Base-by-base conservation (phyloP, 1,140 invertebrate species). In the Melitaea cinxia region DNA sequence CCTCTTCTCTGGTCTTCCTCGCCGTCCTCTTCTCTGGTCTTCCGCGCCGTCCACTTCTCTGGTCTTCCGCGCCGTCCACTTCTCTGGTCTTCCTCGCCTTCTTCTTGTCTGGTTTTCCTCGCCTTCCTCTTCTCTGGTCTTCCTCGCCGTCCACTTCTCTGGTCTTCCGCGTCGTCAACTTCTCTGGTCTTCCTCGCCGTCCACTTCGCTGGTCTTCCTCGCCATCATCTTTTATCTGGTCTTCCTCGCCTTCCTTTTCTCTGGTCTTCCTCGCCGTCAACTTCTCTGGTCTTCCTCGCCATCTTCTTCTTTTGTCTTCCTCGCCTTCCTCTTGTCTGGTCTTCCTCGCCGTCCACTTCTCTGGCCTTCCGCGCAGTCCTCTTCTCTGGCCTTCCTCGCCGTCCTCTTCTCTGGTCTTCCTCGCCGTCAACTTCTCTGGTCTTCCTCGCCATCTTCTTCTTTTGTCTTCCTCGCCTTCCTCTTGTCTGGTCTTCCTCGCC, bases 121-220 rank as follows among this genome's bases (percentile, higher is more conserved):
- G 24, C 24, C 24, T 26, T 26, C 24, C 24, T 2, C 6, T 6
- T 14, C 14, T n/a, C 4, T 37, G n/a, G 28, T 53, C 57, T 57
- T 64, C 17, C 23, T 55, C 28, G 17, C 12, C 15, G 6, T 33
- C 45, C 68, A 65, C 49, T n/a, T n/a, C n/a, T n/a, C n/a, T n/a
- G 9, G 7, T 64, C 56, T 62, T 53, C 58, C n/a, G n/a, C n/a
- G 12, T 68, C 53, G 49, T 47, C 37, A 1, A 6, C 17, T 28
- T 53, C 21, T n/a, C n/a, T n/a, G 17, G 49, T 65, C 56, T 70
- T 59, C 59, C 12, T 56, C 52, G 42, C 50, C 33, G 28, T 4
- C 24, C 14, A 57, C 50, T 62, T 70, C 65, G 1, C 21, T 50
- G 56, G 65, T 66, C 49, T 68, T 66, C 49, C 35, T 54, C 42